These are phyloP conservation scores for Aurelia coerulea DNA, from an alignment of 30 jellyfish, hydroid and myxozoan species.

Conservation along the genomic window DNA sequence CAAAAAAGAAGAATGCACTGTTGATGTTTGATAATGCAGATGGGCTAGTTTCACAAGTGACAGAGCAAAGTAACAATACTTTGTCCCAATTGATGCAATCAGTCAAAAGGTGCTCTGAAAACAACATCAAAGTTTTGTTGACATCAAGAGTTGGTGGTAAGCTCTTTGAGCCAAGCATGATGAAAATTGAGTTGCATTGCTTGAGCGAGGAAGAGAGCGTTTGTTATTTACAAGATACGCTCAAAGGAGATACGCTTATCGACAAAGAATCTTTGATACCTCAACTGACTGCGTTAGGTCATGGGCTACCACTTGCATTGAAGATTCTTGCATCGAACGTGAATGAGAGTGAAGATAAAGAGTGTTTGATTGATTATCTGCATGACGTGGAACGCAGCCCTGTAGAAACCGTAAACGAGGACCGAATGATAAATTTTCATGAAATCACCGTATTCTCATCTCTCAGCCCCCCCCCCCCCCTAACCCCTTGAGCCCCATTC, in stretches of 20 bases:
- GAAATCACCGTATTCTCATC: too few species aligned
- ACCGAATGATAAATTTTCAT: too few species aligned
- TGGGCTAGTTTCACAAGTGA: neutral
- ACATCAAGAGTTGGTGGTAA: slow-evolving; percentile 4
- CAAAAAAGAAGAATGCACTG: neutral
- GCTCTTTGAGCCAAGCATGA: neutral
- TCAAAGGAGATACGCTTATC: neutral
- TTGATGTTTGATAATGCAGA: slow-evolving; percentile 7
- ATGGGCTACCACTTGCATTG: slow-evolving; percentile 12
- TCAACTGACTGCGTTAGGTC: neutral
- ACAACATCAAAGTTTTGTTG: neutral
- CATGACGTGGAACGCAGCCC: neutral
- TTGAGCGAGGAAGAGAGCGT: neutral
- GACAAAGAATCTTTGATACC: neutral
- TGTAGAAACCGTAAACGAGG: neutral
- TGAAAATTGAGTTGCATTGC: neutral
- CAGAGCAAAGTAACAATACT: neutral
- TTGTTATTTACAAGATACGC: neutral
- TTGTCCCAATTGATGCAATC: neutral
- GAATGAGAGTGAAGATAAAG: neutral
- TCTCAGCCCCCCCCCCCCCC: too few species aligned
- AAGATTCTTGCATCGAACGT: neutral
- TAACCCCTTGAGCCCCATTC: too few species aligned
- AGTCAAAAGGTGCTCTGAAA: neutral
- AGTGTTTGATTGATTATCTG: neutral